Base-by-base conservation (phyloP, 2,888 invertebrate genomes). In the Trachelus stipa region DNA sequence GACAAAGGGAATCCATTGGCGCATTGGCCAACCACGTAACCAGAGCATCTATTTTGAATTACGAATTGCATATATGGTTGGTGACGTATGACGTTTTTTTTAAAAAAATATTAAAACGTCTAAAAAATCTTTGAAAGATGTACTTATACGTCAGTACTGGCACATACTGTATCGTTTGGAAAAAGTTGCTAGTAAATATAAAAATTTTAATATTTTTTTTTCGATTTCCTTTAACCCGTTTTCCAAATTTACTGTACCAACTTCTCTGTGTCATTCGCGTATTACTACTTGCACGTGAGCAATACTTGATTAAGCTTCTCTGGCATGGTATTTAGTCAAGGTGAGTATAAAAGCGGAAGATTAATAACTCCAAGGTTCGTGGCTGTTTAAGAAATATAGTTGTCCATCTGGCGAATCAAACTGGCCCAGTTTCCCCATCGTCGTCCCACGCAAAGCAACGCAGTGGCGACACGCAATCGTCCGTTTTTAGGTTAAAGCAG, bases 401-500 rank as follows among this genome's bases (percentile, higher is more conserved):
- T 71, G 31, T 71, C 71, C 33, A 71, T 71, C 71, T 71, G 71
- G 56, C 71, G 1, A 71, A 31, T 34, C 35, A 30, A 30, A 35
- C 34, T 35, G 74, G n/a, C 74, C 74, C 74, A 74, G 74, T 74
- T 74, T 74, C 74, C 74, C 15, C 74, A 34, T 34, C 74, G 34
- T 23, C 37, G 74, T 33, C 74, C 74, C 37, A 74, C 74, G 74
- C 74, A 33, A 71, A 31, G 33, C 71, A 71, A 71, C 71, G 74
- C 74, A 34, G 31, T 71, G 31, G 74, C 35, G 74, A 74, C 74
- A 35, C 74, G 74, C 74, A 74, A 74, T 34, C 74, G 74, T 30
- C 74, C 37, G 74, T 34, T 74, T 74, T 74, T 74, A 74, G 74
- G 74, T 74, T 74, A 74, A 74, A 74, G 34, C n/a, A 35, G 74